phyloP scores from a whole-genome alignment of 2,888 invertebrate species.

The Silvanus unidentatus region DNA sequence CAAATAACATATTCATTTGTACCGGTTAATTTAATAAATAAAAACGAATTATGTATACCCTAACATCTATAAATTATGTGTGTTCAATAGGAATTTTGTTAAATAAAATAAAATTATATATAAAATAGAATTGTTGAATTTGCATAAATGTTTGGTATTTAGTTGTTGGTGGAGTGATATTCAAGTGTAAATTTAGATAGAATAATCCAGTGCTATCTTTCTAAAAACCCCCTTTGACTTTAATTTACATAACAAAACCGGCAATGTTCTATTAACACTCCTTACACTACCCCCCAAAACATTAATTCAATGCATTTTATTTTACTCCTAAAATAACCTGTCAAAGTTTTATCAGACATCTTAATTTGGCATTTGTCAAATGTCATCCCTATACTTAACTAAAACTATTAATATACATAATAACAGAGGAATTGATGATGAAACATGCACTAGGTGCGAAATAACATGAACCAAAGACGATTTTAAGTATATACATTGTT shows the following conservation, averaged over 20 bases:
- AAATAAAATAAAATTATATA: too few species aligned
- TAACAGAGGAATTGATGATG: too few species aligned
- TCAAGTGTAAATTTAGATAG: constrained; percentile 16
- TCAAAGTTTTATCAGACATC: constrained; percentile 24
- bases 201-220: constrained; percentile 14
- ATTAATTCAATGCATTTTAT: constrained; percentile 24
- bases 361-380: constrained; percentile 25
- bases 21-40: too few species aligned
- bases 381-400: constrained; percentile 22
- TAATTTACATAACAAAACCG: constrained; percentile 25
- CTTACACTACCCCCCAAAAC: constrained; percentile 11
- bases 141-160: constrained; percentile 3
- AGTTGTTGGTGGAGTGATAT: too few species aligned
- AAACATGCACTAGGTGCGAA: too few species aligned
- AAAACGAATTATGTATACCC: too few species aligned
- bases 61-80: too few species aligned
- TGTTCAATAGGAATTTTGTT: too few species aligned
- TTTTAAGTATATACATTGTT: constrained; percentile 19
- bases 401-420: too few species aligned
- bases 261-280: constrained; percentile 19
- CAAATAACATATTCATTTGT: too few species aligned
- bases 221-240: constrained; percentile 16
- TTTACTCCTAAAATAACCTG: constrained; percentile 24
- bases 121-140: too few species aligned
- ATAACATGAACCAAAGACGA: too few species aligned